A percentile compares a stretch with the other conserved stretches of the same genome.
Evolutionary conservation across 2,797 vertebrate genomes (phyloP).

Genomic region (Holocentrus rufus): DNA sequence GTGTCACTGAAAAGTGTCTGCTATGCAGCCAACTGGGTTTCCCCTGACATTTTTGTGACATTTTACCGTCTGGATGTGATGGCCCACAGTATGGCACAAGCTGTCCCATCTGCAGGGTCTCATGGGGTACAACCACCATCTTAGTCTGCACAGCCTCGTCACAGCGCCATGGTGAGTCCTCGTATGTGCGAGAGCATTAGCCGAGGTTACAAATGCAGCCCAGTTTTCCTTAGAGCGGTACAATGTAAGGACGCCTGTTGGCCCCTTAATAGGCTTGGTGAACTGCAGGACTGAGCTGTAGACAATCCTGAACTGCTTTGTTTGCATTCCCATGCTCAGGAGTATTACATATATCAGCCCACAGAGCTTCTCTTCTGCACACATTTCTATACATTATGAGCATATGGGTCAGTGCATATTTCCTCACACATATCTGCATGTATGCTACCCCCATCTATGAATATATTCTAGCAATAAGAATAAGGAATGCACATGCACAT

Average conservation of each 20-base stretch:
- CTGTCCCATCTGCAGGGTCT: conserved; percentile 72
- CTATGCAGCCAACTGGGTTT: conserved; percentile 63
- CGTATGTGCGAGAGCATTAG: conserved; percentile 44
- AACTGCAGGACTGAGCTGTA: conserved; percentile 23
- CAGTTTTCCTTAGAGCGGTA: conserved; percentile 6
- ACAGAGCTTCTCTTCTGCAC: not conserved
- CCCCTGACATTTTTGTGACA: conserved; percentile 78
- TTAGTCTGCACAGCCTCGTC: conserved; percentile 45
- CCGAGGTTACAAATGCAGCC: conserved; percentile 9
- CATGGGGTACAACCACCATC: conserved; percentile 54
- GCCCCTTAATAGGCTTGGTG: conserved; percentile 41
- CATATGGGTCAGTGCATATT: not conserved
- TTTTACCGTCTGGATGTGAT: conserved; percentile 73
- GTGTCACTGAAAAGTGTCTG: conserved; percentile 61
- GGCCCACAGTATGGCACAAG: conserved; percentile 64
- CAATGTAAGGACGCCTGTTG: conserved; percentile 29
- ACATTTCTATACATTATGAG: not conserved
- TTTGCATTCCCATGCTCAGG: not conserved
- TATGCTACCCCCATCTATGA: conserved; percentile 10
- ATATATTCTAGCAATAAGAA: no score
- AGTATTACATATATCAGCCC: no score
- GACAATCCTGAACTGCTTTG: conserved; percentile 3
- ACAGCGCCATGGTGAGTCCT: no score
- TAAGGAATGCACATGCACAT: no score
- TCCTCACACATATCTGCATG: not conserved